Percentiles rank a stretch among this genome's conserved stretches.
Evolutionary conservation across 2,888 invertebrate genomes (phyloP).

Genomic region (Congeria kusceri): DNA sequence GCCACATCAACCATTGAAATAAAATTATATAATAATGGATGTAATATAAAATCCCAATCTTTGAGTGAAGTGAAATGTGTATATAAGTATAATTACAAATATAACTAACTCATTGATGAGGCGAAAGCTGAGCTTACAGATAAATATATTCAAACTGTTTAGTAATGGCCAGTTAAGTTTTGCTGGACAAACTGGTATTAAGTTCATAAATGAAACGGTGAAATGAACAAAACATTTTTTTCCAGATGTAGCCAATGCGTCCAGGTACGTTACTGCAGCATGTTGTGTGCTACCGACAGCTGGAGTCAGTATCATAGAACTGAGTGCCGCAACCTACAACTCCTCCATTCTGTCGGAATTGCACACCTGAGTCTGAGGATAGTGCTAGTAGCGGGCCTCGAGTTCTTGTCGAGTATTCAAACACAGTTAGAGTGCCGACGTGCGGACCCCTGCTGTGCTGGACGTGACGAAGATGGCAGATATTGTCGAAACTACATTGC

Average conservation of each 20-base stretch:
- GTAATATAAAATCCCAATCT: too few species aligned
- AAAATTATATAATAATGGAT: too few species aligned
- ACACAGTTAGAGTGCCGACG: background rate
- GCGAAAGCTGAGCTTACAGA: too few species aligned
- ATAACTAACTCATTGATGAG: too few species aligned
- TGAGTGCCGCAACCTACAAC: conserved; percentile 79
- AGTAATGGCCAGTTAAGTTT: too few species aligned
- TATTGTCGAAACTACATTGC: conserved; percentile 86
- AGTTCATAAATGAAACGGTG: too few species aligned
- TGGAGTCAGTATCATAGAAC: conserved; percentile 78
- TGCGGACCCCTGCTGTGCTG: conserved; percentile 33
- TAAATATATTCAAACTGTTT: too few species aligned
- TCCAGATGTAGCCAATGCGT: conserved; percentile 76
- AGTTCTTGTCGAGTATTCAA: conserved; percentile 72
- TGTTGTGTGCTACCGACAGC: conserved; percentile 68
- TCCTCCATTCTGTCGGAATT: conserved; percentile 82
- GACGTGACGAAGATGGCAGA: conserved; percentile 64
- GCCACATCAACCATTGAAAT: too few species aligned
- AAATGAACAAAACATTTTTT: too few species aligned
- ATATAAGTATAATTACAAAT: too few species aligned
- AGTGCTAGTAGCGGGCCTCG: conserved; percentile 74
- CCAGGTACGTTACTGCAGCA: conserved; percentile 77
- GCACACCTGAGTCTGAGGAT: conserved; percentile 82
- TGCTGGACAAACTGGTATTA: too few species aligned
- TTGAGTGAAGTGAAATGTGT: too few species aligned